Evolutionary conservation across 2,113 vertebrate species (phyloP).

Genomic region (Carettochelys insculpta): DNA sequence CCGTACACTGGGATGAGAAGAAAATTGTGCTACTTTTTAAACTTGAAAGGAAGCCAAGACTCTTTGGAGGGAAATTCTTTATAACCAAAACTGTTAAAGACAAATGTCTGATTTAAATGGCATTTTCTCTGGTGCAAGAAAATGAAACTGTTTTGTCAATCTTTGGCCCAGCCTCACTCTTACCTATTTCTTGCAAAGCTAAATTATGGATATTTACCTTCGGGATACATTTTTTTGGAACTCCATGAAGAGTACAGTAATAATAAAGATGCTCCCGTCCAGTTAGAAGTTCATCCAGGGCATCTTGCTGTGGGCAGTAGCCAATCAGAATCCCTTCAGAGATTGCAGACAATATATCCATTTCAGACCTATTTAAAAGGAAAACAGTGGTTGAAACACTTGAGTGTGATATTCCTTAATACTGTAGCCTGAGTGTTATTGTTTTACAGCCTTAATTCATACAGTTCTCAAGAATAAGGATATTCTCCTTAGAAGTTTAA

Average conservation of each 20-base stretch:
- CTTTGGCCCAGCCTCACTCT: accelerated
- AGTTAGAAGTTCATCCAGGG: conserved; percentile 73
- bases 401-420: neutral
- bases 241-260: conserved; percentile 74
- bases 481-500: neutral
- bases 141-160: neutral
- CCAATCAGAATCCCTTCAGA: conserved; percentile 64
- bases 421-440: neutral
- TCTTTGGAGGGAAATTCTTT: neutral
- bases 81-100: neutral
- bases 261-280: conserved; percentile 79
- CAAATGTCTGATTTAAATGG: neutral
- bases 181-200: neutral
- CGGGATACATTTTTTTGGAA: conserved; percentile 52
- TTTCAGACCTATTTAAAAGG: conserved; percentile 56
- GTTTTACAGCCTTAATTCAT: neutral
- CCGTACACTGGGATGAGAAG: neutral
- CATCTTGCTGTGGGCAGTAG: conserved; percentile 79
- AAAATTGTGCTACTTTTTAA: neutral
- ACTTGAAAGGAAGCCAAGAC: neutral
- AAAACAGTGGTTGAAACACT: neutral
- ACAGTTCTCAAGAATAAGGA: neutral
- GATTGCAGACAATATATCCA: conserved; percentile 57
- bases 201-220: conserved; percentile 49
- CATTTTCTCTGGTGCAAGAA: neutral